A percentile compares a stretch with the other conserved stretches of the same genome.
phyloP scores from a whole-genome alignment of 2,888 invertebrate genomes.

The Strigamia crassipes region DNA sequence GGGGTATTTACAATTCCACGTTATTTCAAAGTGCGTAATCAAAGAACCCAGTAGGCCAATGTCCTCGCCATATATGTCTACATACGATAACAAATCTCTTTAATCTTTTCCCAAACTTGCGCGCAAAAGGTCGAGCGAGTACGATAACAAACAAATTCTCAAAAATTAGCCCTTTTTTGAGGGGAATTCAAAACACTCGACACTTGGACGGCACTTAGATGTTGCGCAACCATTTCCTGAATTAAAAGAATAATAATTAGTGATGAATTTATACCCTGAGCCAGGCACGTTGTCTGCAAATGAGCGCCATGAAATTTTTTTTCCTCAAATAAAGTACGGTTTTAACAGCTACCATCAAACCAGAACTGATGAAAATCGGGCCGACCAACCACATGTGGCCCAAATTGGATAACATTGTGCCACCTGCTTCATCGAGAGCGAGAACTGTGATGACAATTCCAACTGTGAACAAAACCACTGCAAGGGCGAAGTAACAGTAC shows the following conservation, averaged over 20 bases:
- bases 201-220: too few relatives aligned
- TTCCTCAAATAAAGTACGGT: conserved; percentile 52
- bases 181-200: too few relatives aligned
- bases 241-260: background rate
- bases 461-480: conserved; percentile 52
- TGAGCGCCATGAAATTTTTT: conserved; percentile 52
- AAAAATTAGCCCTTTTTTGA: too few relatives aligned
- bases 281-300: conserved; percentile 51
- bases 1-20: too few relatives aligned
- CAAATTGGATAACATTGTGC: conserved; percentile 50
- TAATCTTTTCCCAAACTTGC: too few relatives aligned
- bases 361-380: conserved; percentile 53
- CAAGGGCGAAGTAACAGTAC: conserved; percentile 52
- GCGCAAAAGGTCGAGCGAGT: too few relatives aligned
- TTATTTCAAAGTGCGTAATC: too few relatives aligned
- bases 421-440: conserved; percentile 51
- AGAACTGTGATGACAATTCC: conserved; percentile 52
- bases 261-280: conserved; percentile 51
- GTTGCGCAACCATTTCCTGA: background rate
- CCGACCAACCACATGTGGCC: conserved; percentile 53
- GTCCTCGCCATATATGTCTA: too few relatives aligned
- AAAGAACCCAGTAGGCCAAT: too few relatives aligned
- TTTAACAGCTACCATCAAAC: conserved; percentile 53
- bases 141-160: too few relatives aligned
- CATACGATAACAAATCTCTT: too few relatives aligned